phyloP scores from a whole-genome alignment of 2,113 vertebrate genomes.

The Siniperca knerii region DNA sequence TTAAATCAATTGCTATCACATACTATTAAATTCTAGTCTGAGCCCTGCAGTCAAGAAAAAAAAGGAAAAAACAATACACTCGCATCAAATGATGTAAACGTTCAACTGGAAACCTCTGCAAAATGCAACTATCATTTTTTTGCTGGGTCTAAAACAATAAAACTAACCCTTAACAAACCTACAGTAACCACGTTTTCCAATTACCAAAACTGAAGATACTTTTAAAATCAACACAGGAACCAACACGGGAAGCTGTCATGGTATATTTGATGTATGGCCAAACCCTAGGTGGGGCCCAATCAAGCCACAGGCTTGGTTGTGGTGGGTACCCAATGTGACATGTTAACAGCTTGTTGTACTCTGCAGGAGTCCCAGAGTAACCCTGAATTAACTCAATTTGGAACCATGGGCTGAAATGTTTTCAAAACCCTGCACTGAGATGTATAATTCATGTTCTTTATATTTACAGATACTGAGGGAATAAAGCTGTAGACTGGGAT shows the following conservation, averaged over 20 bases:
- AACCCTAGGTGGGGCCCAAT: not conserved
- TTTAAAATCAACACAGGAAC: not conserved
- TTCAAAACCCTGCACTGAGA: conserved; percentile 11
- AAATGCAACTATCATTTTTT: not conserved
- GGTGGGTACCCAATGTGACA: not conserved
- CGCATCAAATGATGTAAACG: not conserved
- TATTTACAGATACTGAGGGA: conserved; percentile 30
- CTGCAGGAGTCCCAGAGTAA: conserved; percentile 6
- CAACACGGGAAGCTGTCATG: not conserved
- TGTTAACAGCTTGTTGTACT: conserved; percentile 13
- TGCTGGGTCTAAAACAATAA: not conserved
- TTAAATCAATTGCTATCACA: not conserved
- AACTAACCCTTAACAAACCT: not conserved
- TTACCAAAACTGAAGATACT: not conserved
- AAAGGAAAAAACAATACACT: not conserved
- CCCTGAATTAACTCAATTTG: conserved; percentile 22
- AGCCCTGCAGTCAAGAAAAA: not conserved
- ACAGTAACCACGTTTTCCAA: not conserved
- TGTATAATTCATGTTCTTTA: conserved; percentile 51
- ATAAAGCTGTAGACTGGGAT: conserved; percentile 18
- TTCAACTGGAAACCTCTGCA: not conserved
- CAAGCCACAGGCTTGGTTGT: not conserved
- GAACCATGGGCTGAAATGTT: conserved; percentile 20
- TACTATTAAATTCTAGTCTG: not conserved
- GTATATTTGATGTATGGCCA: not conserved